Evolutionary conservation across 2,113 vertebrate species (phyloP), one percentile per base, ranked within the genome.

Genomic region (Opisthocomus hoazin): DNA sequence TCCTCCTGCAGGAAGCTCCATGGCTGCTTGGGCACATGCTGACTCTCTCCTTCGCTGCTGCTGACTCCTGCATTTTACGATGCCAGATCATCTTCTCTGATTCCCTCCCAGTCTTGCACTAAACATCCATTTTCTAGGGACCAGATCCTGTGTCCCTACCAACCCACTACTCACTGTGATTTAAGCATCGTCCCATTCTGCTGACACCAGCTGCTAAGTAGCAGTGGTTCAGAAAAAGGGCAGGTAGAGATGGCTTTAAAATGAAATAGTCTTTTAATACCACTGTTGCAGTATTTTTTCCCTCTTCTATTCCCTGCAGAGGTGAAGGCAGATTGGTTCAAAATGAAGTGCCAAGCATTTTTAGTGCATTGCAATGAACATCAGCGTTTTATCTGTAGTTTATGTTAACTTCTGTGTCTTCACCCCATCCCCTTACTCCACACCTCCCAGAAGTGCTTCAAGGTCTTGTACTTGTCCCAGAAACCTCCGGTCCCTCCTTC

Each of bases 21-120:
- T 0, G 2, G 41, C 50, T 64, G 50, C 57, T n/a, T 4, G 4
- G 45, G 34, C 45, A 37, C 24, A 8, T 1, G 15, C 50, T 19
- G 18, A 45, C 19, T 32, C 6, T 30, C 23, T n/a, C 15, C 45
- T 53, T 77, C 7, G 3, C 29, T 41, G 51, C 45, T 84, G 34
- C 34, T 26, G 5, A 21, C 58, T 32, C 51, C 29, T 23, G 26
- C 9, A 9, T 43, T 61, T 37, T 46, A 11, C 46, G 16, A 2
- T 3, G 24, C 45, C 30, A 9, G 26, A 34, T 24, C 34, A 5
- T 39, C 6, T 30, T 12, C 51, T 51, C 36, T 5, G 15, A 24
- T 37, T 68, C n/a, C 66, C 14, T 68, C 60, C 46, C 46, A 45
- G 51, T 50, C 23, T 23, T 63, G 14, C 27, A 17, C 30, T 14